Evolutionary conservation across 2,888 invertebrate genomes (phyloP).

Genomic region (Harpalus rufipes): DNA sequence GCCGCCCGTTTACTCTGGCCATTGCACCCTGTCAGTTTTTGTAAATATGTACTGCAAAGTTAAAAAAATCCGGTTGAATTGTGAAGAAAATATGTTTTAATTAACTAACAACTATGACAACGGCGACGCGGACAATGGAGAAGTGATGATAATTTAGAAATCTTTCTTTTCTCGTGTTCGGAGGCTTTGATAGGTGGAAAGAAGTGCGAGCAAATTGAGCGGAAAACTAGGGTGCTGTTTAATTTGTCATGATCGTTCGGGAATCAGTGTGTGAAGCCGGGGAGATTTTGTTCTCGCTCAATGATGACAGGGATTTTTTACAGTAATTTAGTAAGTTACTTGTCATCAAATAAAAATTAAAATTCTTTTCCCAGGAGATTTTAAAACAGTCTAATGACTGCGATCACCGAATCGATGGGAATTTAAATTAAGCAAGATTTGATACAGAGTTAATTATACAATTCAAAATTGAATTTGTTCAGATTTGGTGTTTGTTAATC

Average conservation of each 20-base stretch:
- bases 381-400: background rate
- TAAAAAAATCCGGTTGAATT: slow-evolving; percentile 23
- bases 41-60: slow-evolving; percentile 57
- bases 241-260: slow-evolving; percentile 25
- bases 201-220: slow-evolving; percentile 30
- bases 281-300: slow-evolving; percentile 1
- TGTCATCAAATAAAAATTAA: background rate
- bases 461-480: no score
- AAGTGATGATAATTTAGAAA: slow-evolving; percentile 35
- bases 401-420: background rate
- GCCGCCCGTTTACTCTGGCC: background rate
- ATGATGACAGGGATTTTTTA: background rate
- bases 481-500: no score
- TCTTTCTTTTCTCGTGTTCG: slow-evolving; percentile 15
- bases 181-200: slow-evolving; percentile 35
- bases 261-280: background rate
- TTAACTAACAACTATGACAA: slow-evolving; percentile 36
- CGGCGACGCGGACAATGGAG: slow-evolving; percentile 15
- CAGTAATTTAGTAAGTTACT: background rate
- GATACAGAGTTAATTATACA: no score
- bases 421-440: no score
- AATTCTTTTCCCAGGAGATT: background rate
- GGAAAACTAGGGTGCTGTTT: slow-evolving; percentile 11
- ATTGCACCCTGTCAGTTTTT: slow-evolving; percentile 16
- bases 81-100: slow-evolving; percentile 15